Evolutionary conservation across 2,888 invertebrate species (phyloP), one percentile per base, ranked within the genome.

Genomic region (Chironomus riparius): DNA sequence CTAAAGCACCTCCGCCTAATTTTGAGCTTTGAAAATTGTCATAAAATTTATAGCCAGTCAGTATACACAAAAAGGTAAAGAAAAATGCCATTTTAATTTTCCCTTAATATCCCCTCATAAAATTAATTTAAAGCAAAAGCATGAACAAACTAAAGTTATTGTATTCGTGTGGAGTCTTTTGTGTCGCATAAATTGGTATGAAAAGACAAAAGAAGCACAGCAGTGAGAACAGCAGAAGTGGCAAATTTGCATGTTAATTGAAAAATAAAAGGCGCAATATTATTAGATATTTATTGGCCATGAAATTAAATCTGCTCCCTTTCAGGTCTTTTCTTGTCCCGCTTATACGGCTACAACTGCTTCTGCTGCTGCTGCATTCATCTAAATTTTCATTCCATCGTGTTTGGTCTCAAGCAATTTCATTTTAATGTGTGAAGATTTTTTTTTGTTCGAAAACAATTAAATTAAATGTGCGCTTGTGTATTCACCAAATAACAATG

Each of bases 201-300:
- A 7, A 18, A 65, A 65, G 65, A 56, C 10, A 13, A 21, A 24
- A 65, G 21, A 65, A 24, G 24, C 18, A 65, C 12, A 65, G 13
- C 18, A 10, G 24, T 13, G 12, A 65, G 22, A 65, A 21, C 65
- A 65, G 22, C 62, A 65, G 65, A 18, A 56, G 56, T 56, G 56
- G 56, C 65, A 68, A 74, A 47, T 74, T 74, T 74, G 74, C 65
- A 65, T 74, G 74, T 74, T 65, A 74, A 74, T 71, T 71, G 71
- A 71, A 71, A 71, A 71, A 71, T 71, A 71, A 71, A 71, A 71
- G 71, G 50, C 71, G 21, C 71, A 71, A 71, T 71, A 71, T 71
- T 71, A 71, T 71, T 71, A 71, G 71, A 71, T 71, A 71, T 74
- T 74, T 74, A 74, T 65, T 74, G 68, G 47, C 74, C 74, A 74